Base-by-base conservation (phyloP, 2,797 vertebrate species). In the Cynodonichthys magdalenae region DNA sequence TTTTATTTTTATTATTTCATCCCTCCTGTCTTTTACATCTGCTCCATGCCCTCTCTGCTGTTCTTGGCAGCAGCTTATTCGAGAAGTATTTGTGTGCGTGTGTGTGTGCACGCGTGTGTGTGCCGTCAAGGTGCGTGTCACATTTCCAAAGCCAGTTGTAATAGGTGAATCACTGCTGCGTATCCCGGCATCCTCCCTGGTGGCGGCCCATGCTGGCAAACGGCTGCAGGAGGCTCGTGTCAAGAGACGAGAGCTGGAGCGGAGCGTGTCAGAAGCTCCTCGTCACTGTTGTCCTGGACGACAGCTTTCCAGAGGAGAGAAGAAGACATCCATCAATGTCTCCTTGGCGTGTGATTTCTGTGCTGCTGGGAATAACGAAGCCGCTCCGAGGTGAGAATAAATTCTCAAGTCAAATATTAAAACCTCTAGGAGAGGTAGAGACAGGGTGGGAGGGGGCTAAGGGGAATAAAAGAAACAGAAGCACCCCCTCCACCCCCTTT, bases 291-390 rank as follows among this genome's bases (percentile, higher is more conserved):
- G 82, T 80, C 76, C 61, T 31, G 80, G 78, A 88, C 63, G 78
- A 87, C 90, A 87, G 86, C 85, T 91, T 87, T 92, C 73, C 87
- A 36, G 59, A 46, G 75, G 89, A 79, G 58, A 67, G 80, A 82
- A 84, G 84, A 92, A 93, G 87, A 88, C 88, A 93, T 94, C 90
- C 51, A 58, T 93, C 94, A 94, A 87, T 31, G 84, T 94, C 93
- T 86, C 59, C 81, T 82, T 87, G 90, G 89, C 65, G 45, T 72
- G 55, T 86, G 90, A 87, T 72, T 77, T 71, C 81, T 66, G 82
- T 50, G 44, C 76, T 72, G 90, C 91, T 86, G 94, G 93, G 91
- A 92, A 87, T 90, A 73, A 27, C 53, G 63, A 59, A 15, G 69
- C 46, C 0, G 53, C 81, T 24, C 59, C 62, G n/a, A 83, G 71